phyloP scores from a whole-genome alignment of 30 jellyfish, hydroid and myxozoan species.

The Pseudorhiza aurosa region DNA sequence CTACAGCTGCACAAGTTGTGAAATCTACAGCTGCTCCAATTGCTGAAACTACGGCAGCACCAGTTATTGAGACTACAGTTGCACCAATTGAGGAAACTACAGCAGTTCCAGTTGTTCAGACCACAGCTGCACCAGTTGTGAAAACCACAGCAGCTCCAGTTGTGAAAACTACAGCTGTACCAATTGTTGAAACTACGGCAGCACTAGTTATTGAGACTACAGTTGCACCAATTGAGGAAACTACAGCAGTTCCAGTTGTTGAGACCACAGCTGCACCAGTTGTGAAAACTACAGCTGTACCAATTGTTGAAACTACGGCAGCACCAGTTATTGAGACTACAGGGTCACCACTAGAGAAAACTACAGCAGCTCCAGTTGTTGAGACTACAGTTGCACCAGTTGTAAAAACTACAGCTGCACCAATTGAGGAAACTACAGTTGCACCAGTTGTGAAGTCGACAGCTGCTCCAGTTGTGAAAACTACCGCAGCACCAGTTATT shows the following conservation, averaged over 20 bases:
- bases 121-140: constrained; percentile 38
- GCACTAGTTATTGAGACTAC: constrained; percentile 26
- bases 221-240: constrained; percentile 1
- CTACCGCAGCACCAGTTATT: neutral
- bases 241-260: constrained; percentile 26
- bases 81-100: constrained; percentile 33
- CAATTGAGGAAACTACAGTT: constrained; percentile 24
- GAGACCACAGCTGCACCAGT: constrained; percentile 41
- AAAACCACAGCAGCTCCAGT: constrained; percentile 36
- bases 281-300: neutral
- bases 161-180: constrained; percentile 21
- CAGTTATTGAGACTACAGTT: constrained; percentile 8
- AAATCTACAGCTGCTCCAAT: constrained; percentile 45
- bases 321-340: constrained; percentile 31
- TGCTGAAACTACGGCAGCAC: constrained; percentile 21
- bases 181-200: constrained; percentile 10
- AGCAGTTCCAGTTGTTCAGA: constrained; percentile 31
- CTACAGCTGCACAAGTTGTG: constrained; percentile 19
- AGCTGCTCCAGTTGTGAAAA: constrained; percentile 6
- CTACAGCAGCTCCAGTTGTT: constrained; percentile 43
- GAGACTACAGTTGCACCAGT: constrained; percentile 19
- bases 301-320: constrained; percentile 17
- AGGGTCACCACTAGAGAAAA: constrained; percentile 21
- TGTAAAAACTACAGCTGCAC: constrained; percentile 37
- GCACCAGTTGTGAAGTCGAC: constrained; percentile 27